phyloP scores from a whole-genome alignment of 2,113 vertebrate species.

The Corythaeola cristata region DNA sequence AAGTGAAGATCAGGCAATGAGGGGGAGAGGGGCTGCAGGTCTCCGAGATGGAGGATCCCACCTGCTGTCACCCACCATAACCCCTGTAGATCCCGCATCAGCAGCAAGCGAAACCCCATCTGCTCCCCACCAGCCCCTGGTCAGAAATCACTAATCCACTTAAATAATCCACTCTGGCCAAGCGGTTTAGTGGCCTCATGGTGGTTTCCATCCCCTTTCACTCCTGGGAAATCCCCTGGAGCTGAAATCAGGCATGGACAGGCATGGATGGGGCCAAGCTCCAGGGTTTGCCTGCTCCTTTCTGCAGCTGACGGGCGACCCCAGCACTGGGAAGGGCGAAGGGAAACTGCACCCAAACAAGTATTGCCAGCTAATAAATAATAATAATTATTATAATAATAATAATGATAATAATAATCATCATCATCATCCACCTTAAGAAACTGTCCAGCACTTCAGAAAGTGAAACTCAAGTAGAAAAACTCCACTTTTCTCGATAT shows the following conservation, averaged over 20 bases:
- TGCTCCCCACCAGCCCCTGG: not conserved
- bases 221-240: not conserved
- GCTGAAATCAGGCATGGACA: not conserved
- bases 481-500: fast-evolving
- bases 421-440: not conserved
- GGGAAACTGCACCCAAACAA: not conserved
- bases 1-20: fast-evolving
- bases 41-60: not conserved
- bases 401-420: not conserved
- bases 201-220: constrained; percentile 21
- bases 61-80: not conserved
- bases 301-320: not conserved
- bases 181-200: not conserved
- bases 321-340: not conserved
- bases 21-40: not conserved
- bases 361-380: not conserved
- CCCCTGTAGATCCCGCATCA: not conserved
- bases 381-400: not conserved
- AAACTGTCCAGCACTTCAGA: not conserved
- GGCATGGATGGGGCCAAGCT: not conserved
- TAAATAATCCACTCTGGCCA: not conserved
- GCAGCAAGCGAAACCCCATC: not conserved
- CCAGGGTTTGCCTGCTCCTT: not conserved
- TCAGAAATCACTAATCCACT: constrained; percentile 47
- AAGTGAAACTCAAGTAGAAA: not conserved